phyloP scores from a whole-genome alignment of 92 coral and sea anemone genomes.

The Bergia puertoricense region DNA sequence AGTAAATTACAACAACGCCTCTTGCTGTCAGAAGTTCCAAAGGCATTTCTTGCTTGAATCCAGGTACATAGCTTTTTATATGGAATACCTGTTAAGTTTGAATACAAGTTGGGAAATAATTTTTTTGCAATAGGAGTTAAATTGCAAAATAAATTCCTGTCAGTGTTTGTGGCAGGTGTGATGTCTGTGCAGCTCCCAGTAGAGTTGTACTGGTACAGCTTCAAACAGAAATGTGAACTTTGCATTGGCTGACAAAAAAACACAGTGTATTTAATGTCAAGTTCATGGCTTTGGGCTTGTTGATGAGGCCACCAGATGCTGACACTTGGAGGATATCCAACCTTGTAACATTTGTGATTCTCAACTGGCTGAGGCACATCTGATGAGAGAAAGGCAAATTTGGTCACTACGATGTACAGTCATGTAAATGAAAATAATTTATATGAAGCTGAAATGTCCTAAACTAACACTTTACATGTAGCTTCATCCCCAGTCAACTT shows the following conservation, averaged over 20 bases:
- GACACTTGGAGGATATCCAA: neutral
- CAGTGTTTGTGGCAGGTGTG: neutral
- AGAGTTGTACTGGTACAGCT: too few species aligned
- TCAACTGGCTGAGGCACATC: neutral
- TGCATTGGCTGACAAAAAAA: neutral
- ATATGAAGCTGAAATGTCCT: too few species aligned
- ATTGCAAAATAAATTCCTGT: neutral
- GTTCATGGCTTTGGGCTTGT: neutral
- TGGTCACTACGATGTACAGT: neutral
- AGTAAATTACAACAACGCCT: neutral
- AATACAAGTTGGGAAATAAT: neutral
- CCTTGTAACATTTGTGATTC: neutral
- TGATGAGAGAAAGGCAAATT: neutral
- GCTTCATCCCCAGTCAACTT: too few species aligned
- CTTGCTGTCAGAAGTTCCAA: neutral
- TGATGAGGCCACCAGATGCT: neutral
- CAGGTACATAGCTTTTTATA: neutral
- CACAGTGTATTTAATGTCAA: neutral
- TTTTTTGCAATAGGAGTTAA: neutral
- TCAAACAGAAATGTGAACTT: neutral
- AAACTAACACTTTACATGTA: too few species aligned
- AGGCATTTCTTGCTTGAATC: constrained; percentile 8
- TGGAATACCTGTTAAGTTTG: neutral
- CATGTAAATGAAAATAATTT: too few species aligned
- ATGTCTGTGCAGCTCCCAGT: neutral